Evolutionary conservation across 2,888 invertebrate species (phyloP).

Genomic region (Tipula unca): DNA sequence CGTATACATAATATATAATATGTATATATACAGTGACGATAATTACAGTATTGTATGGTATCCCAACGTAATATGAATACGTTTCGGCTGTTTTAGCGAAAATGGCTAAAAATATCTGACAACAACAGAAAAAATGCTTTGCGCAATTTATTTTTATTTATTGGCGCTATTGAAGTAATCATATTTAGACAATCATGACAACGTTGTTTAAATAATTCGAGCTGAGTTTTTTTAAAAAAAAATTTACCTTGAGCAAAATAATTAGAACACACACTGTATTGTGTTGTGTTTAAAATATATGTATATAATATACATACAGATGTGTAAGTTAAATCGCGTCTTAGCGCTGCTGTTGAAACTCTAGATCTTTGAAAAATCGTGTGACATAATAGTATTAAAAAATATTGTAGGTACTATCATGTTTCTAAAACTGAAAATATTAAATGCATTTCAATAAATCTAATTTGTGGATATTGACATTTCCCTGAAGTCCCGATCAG

Average conservation of each 20-base stretch:
- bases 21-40: background rate
- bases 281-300: background rate
- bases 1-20: background rate
- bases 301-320: too few species aligned
- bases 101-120: background rate
- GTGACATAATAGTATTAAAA: background rate
- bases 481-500: too few species aligned
- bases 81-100: background rate
- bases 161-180: background rate
- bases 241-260: background rate
- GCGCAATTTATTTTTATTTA: background rate
- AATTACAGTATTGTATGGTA: background rate
- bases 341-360: background rate
- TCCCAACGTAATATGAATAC: background rate
- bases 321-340: too few species aligned
- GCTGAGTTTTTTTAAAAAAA: background rate
- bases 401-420: background rate
- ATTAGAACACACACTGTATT: background rate
- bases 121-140: background rate
- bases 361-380: background rate
- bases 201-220: background rate
- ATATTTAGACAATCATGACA: background rate
- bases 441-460: too few species aligned
- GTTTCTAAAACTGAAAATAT: too few species aligned
- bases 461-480: too few species aligned